Conservation (phyloP, 2,113 vertebrate genomes). For the Galemys pyrenaicus region DNA sequence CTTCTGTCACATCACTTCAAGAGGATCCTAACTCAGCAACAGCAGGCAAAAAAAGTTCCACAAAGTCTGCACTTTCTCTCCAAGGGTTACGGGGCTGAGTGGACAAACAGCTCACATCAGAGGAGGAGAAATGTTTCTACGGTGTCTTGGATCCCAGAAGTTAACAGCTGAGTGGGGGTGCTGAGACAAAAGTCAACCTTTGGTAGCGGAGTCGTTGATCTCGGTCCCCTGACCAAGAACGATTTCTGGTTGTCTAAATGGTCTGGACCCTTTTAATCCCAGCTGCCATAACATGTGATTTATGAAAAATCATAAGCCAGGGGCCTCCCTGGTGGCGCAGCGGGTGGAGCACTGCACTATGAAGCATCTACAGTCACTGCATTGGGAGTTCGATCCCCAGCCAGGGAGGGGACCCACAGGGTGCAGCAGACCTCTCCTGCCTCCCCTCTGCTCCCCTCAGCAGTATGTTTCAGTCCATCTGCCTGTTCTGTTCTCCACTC, state of each 20-base stretch:
- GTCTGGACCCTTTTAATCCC: not conserved
- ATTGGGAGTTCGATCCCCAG: too few relatives aligned
- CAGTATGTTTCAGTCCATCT: too few relatives aligned
- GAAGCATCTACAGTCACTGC: too few relatives aligned
- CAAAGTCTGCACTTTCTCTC: not conserved
- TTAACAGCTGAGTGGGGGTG: not conserved
- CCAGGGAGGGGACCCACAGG: too few relatives aligned
- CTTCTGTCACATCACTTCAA: not conserved
- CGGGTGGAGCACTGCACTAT: too few relatives aligned
- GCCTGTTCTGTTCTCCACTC: too few relatives aligned
- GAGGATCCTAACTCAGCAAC: not conserved
- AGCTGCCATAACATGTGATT: not conserved
- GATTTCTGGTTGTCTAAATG: not conserved
- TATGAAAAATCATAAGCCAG: too few relatives aligned
- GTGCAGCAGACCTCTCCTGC: too few relatives aligned
- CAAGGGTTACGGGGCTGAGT: not conserved
- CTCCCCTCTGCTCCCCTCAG: too few relatives aligned
- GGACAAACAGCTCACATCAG: not conserved
- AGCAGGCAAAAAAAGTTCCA: conserved; percentile 1
- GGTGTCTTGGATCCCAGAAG: not conserved
- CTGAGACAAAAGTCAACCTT: not conserved
- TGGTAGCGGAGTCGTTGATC: not conserved
- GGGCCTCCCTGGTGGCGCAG: too few relatives aligned
- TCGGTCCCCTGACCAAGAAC: not conserved
- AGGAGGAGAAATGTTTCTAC: not conserved